A percentile compares a stretch with the other conserved stretches of the same genome.
Evolutionary conservation across 2,888 invertebrate species (phyloP).

Genomic region (Chrysomela aeneicollis): DNA sequence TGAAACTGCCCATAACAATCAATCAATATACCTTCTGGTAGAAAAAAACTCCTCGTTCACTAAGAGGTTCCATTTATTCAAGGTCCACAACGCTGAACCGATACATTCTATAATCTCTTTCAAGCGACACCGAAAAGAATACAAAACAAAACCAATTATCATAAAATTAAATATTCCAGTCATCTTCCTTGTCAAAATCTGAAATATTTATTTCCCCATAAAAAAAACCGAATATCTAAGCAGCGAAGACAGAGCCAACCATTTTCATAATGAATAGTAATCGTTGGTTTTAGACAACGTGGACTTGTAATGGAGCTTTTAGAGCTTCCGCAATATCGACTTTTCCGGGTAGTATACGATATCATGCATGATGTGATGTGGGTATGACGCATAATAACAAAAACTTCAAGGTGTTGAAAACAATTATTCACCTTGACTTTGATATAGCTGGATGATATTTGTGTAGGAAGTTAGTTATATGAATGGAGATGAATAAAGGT

Average conservation of each 20-base stretch:
- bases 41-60: not conserved
- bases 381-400: not conserved
- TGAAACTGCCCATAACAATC: not conserved
- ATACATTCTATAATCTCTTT: conserved; percentile 4
- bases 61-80: not conserved
- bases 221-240: conserved; percentile 15
- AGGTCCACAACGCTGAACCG: not conserved
- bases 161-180: conserved; percentile 22
- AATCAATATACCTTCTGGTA: not conserved
- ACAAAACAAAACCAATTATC: conserved; percentile 15
- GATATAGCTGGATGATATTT: not conserved
- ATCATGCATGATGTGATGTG: not conserved
- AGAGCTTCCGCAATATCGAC: not conserved
- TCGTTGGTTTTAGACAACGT: not conserved
- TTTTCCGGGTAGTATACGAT: not conserved
- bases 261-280: conserved; percentile 18
- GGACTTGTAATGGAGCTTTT: not conserved
- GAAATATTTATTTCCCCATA: conserved; percentile 21
- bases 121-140: conserved; percentile 14
- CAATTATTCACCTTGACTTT: not conserved
- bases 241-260: conserved; percentile 8
- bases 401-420: not conserved
- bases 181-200: conserved; percentile 18
- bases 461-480: not conserved
- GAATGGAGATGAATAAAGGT: not conserved